Base-by-base conservation (phyloP, 1,140 invertebrate species). In the Drosophila truncata region DNA sequence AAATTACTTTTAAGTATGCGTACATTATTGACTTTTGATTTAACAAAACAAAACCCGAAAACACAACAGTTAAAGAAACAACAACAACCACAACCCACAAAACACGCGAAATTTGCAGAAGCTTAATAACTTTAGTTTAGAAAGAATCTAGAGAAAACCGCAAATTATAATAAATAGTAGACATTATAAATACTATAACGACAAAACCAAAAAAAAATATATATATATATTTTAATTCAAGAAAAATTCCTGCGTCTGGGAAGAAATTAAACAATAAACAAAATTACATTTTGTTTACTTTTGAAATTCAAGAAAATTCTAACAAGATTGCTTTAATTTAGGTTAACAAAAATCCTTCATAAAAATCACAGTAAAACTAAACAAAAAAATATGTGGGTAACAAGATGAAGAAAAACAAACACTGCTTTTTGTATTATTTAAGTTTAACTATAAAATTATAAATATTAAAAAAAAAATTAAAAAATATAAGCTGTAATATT, bases 391-490 rank as follows among this genome's bases (percentile, higher is more conserved):
- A 63, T 82, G 70, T 88, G 78, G 78, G 74, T 73, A 91, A 82
- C 78, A 86, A 91, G 60, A 82, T 58, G 57, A 86, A 60, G 64
- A 90, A 79, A 82, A 81, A 79, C 78, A 90, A 91, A 90, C 71
- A 91, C 86, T 91, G 86, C 82, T 91, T 90, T 72, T 91, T 91
- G 71, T 90, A 90, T 91, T 88, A 81, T 88, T 91, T 85, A 91
- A 91, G 76, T 80, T 85, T 78, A 91, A 88, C 57, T 75, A 88
- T 78, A 88, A 79, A 85, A 82, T 50, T 76, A 78, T 76, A 81
- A 90, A 82, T 66, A 80, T 82, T 72, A 78, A 91, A 82, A 67
- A 52, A 82, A 73, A 62, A 71, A 66, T 54, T 47, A 67, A 61
- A 72, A 77, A 80, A 65, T 35, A 71, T 78, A 78, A 88, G 78